Conservation (phyloP, 2,797 vertebrate species). For the Neosalanx taihuensis region DNA sequence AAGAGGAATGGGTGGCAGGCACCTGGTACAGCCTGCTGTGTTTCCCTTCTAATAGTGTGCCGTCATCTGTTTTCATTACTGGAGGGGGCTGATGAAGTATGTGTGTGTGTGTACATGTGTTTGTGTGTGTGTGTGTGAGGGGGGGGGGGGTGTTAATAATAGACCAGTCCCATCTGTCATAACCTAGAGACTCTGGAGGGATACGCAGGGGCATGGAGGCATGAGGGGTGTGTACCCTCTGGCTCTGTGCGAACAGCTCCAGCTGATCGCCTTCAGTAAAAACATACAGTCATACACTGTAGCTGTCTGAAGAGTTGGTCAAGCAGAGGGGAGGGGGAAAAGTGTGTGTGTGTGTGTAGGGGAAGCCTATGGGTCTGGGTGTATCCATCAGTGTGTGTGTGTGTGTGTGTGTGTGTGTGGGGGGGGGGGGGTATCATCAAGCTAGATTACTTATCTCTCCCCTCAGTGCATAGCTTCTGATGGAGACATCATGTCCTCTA, state of each 20-base stretch:
- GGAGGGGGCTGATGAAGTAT: slow-evolving; percentile 32
- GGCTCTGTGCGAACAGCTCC: not conserved
- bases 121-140: slow-evolving; percentile 1
- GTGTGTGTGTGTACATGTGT: not conserved
- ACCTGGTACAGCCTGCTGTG: slow-evolving; percentile 56
- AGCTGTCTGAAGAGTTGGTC: not conserved
- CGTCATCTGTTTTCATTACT: slow-evolving; percentile 66
- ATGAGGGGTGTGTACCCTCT: slow-evolving; percentile 14
- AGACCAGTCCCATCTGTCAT: slow-evolving; percentile 62
- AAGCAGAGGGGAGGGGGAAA: no score
- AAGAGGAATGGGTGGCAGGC: slow-evolving; percentile 31
- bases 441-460: slow-evolving; percentile 49
- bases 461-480: slow-evolving; percentile 52
- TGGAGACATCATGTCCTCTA: slow-evolving; percentile 62
- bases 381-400: not conserved
- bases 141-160: slow-evolving; percentile 50
- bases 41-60: slow-evolving; percentile 52
- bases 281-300: no score
- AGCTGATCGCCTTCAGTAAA: no score
- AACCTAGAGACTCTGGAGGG: slow-evolving; percentile 29
- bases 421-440: slow-evolving; percentile 32
- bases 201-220: slow-evolving; percentile 24
- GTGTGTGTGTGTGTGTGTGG: not conserved
- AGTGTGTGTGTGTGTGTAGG: not conserved
- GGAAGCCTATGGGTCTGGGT: not conserved